These are phyloP conservation scores for Malacoraja senta DNA, from an alignment of 2,797 vertebrate species.

Conservation along the genomic window DNA sequence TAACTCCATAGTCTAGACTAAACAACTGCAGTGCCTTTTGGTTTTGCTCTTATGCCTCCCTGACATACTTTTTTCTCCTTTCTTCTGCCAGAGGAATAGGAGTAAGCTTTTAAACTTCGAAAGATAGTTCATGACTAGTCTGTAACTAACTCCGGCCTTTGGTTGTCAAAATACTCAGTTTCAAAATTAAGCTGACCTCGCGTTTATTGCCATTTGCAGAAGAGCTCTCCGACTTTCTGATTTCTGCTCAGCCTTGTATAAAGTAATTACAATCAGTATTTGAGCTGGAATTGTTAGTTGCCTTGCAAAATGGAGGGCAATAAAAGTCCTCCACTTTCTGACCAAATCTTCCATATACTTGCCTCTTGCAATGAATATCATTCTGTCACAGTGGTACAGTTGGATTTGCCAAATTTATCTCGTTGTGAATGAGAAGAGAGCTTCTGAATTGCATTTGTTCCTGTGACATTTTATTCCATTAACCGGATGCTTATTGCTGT, in stretches of 20 bases:
- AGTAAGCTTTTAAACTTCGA: too few species aligned
- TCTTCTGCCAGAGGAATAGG: not conserved
- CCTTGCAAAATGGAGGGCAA: not conserved
- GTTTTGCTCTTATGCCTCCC: not conserved
- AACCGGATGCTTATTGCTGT: not conserved
- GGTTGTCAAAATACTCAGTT: too few species aligned
- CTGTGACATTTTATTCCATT: constrained; percentile 10
- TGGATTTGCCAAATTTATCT: not conserved
- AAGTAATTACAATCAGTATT: not conserved
- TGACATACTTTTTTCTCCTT: too few species aligned
- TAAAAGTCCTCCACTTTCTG: not conserved
- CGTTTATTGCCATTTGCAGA: too few species aligned
- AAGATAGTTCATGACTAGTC: too few species aligned
- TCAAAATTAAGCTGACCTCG: too few species aligned
- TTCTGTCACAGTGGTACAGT: not conserved
- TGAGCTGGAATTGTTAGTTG: constrained; percentile 2
- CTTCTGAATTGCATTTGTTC: constrained; percentile 13
- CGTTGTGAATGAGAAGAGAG: not conserved
- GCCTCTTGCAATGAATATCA: not conserved
- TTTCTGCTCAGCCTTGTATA: not conserved
- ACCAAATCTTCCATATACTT: not conserved
- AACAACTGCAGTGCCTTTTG: not conserved
- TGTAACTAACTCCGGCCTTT: too few species aligned
- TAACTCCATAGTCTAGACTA: too few species aligned
- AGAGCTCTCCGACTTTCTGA: too few species aligned